Base-by-base conservation (phyloP, 2,888 invertebrate genomes). In the Netelia melanura region DNA sequence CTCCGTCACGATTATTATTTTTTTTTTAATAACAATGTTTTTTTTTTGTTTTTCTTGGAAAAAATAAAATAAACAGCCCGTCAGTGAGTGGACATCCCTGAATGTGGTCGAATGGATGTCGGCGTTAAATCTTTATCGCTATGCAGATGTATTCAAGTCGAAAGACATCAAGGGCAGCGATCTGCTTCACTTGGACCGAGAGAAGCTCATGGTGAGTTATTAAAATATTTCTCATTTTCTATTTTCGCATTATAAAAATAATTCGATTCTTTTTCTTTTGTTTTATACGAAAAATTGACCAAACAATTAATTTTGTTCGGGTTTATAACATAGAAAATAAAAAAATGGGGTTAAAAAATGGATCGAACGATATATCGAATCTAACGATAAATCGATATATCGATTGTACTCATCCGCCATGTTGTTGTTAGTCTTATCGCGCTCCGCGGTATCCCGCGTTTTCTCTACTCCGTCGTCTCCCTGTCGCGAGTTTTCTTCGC, bases 91-190 rank as follows among this genome's bases (percentile, higher is more conserved):
- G 97, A 95, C 96, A 56, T 95, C 96, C 76, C 93, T 95, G 75
- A 96, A 97, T 92, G 96, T 97, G 62, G 95, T 96, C 82, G 96
- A 97, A 94, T 97, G 97, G 96, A 96, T 97, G 96, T 96, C 96
- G 77, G 96, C 96, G 71, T 93, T 96, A 82, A 97, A 97, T 93
- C 94, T 97, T 83, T 96, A 96, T 93, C 95, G 96, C 85, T 96
- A 96, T 93, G 95, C 96, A 83, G 96, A 96, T 91, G 95, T 96
- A 84, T 97, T 97, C 94, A 95, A 96, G 90, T 96, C 96, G 89
- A 95, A 96, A 92, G 96, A 96, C 90, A 95, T 97, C 91, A 96
- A 95, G 93, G 97, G 97, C 87, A 94, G 95, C 88, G 96, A 96
- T 94, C 94, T 97, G 87, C 93, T 95, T 86, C 94, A 95, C 89